Evolutionary conservation across 2,797 vertebrate genomes (phyloP).

Genomic region (Nyctalus aviator): DNA sequence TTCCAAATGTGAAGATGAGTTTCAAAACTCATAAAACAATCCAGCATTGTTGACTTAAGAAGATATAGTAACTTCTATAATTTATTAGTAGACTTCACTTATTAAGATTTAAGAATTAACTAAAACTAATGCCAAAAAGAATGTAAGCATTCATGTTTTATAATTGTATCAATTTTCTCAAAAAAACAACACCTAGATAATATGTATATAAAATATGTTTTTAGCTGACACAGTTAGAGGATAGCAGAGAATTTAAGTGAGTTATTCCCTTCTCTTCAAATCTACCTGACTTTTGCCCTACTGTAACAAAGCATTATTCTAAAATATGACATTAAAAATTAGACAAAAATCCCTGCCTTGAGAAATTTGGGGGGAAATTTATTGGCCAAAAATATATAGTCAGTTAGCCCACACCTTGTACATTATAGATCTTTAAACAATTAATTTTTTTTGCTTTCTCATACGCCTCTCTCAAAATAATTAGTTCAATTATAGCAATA

Average conservation of each 20-base stretch:
- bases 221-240: not conserved
- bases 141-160: not conserved
- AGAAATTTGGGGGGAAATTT: not conserved
- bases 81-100: not conserved
- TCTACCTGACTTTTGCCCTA: not conserved
- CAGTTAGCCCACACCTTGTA: not conserved
- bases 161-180: not conserved
- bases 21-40: not conserved
- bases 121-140: not conserved
- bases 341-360: not conserved
- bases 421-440: not conserved
- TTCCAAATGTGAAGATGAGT: not conserved
- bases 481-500: slow-evolving; percentile 3
- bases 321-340: not conserved
- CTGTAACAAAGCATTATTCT: not conserved
- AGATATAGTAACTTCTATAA: not conserved
- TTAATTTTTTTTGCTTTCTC: not conserved
- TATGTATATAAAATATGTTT: not conserved
- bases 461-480: not conserved
- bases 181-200: not conserved
- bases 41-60: not conserved
- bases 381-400: not conserved
- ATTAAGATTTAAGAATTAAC: not conserved
- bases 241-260: not conserved
- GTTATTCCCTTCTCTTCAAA: not conserved